Percentiles rank a stretch among this genome's conserved stretches.
These are phyloP conservation scores for Pseudochromis fuscus DNA, from an alignment of 2,797 vertebrate species.

Conservation along the genomic window DNA sequence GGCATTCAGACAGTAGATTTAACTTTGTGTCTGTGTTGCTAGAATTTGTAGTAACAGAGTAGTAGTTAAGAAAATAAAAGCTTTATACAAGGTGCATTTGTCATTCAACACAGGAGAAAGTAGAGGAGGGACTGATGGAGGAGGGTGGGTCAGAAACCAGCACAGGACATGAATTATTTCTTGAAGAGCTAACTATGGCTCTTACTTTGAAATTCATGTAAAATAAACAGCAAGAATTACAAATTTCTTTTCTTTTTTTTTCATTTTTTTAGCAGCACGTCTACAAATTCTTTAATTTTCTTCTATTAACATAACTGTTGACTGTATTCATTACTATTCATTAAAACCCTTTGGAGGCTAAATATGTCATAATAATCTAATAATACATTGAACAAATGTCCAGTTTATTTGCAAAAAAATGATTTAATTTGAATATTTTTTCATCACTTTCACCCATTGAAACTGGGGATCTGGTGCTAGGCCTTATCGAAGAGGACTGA, in stretches of 20 bases:
- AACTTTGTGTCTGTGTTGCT: not conserved
- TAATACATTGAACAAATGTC: too few species aligned
- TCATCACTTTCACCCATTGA: not conserved
- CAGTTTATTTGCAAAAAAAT: too few species aligned
- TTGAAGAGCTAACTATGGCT: slow-evolving; percentile 30
- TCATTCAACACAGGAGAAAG: slow-evolving; percentile 19
- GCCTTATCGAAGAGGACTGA: not conserved
- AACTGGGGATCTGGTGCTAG: not conserved
- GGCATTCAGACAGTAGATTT: not conserved
- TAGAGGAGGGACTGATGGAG: not conserved
- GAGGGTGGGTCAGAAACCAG: slow-evolving; percentile 14
- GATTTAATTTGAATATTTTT: not conserved
- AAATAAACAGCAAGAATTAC: slow-evolving; percentile 23
- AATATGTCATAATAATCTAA: too few species aligned
- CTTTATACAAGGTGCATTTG: slow-evolving; percentile 17
- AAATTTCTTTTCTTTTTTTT: slow-evolving; percentile 14
- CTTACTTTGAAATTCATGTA: slow-evolving; percentile 16
- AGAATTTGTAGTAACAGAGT: not conserved
- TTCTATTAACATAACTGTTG: too few species aligned
- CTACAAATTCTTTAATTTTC: too few species aligned
- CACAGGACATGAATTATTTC: slow-evolving; percentile 61
- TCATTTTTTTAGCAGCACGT: not conserved
- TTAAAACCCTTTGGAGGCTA: too few species aligned
- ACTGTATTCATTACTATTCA: too few species aligned
- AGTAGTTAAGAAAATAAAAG: slow-evolving; percentile 6